Conservation (phyloP, 2,113 vertebrate species). For the Microcebus tavaratra region DNA sequence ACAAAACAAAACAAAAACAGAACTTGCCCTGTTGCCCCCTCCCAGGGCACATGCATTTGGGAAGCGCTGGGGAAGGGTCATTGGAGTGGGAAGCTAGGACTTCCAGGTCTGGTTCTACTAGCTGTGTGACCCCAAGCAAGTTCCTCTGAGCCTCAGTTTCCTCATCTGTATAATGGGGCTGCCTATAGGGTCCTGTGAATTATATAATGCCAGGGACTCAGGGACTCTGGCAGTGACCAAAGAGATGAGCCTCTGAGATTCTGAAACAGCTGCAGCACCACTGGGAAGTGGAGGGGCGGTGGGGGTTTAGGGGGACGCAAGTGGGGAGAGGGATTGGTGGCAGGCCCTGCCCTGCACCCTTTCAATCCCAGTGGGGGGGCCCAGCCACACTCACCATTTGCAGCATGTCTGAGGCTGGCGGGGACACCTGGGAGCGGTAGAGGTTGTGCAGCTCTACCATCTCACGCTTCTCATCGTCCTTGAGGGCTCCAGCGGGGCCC, state of each 20-base stretch:
- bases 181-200: background rate
- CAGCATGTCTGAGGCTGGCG: constrained; percentile 83
- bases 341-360: background rate
- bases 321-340: background rate
- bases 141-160: background rate
- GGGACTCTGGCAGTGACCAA: background rate
- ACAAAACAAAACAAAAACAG: no score
- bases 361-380: background rate
- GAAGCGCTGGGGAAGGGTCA: background rate
- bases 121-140: background rate
- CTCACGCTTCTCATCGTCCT: constrained; percentile 75
- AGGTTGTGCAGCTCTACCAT: constrained; percentile 84
- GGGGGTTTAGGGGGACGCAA: no score
- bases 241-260: background rate
- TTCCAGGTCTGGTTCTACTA: background rate
- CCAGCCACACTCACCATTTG: constrained; percentile 83
- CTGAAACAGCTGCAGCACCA: background rate
- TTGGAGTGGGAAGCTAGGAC: background rate
- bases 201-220: background rate
- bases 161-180: background rate
- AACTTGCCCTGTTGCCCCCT: background rate
- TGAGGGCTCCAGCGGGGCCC: constrained; percentile 75
- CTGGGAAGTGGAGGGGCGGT: accelerated
- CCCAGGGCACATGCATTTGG: background rate
- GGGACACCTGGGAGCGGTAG: constrained; percentile 81